These are phyloP conservation scores for Heliconius charithonia DNA, from an alignment of 2,888 invertebrate genomes.

Conservation along the genomic window DNA sequence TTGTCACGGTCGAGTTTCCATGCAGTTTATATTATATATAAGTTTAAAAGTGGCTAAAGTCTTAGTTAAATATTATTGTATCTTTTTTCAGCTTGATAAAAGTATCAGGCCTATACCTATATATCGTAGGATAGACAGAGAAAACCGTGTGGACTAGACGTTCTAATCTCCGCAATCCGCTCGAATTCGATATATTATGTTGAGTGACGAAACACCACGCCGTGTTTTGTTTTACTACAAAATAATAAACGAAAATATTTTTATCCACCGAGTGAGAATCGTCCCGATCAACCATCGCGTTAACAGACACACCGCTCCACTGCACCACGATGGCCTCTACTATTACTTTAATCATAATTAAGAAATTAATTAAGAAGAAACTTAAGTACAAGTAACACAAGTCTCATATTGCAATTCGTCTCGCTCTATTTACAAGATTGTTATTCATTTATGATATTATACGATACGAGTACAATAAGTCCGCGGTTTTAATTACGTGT, in stretches of 20 bases:
- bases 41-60: not conserved
- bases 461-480: not conserved
- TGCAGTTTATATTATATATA: not conserved
- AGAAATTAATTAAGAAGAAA: slow-evolving; percentile 12
- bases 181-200: not conserved
- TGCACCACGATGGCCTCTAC: not conserved
- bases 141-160: too few species aligned
- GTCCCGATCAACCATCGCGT: not conserved
- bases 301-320: not conserved
- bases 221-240: not conserved
- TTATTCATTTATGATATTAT: not conserved
- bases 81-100: not conserved
- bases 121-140: too few species aligned
- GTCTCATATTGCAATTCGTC: slow-evolving; percentile 9
- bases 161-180: too few species aligned
- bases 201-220: not conserved
- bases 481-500: slow-evolving; percentile 7
- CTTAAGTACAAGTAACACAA: slow-evolving; percentile 8
- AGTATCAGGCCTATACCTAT: too few species aligned
- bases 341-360: not conserved
- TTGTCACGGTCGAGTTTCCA: slow-evolving; percentile 12
- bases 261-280: not conserved
- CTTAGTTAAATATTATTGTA: not conserved
- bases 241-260: not conserved
- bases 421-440: slow-evolving; percentile 4